Conservation (phyloP, 2,113 vertebrate genomes). For the Aegithalos caudatus region DNA sequence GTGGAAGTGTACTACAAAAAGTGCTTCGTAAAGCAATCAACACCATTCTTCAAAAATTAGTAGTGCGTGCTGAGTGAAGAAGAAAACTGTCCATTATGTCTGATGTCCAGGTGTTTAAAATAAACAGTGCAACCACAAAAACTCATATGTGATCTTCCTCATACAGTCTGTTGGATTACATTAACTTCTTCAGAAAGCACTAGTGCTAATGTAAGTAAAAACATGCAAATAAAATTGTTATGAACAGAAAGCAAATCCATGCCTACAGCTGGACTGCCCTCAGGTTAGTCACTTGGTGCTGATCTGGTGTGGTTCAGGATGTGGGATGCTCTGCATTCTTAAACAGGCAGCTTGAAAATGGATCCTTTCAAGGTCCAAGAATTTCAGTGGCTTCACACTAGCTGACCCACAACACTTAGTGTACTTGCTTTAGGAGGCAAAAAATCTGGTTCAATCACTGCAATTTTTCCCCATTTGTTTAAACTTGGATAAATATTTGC, state of each 20-base stretch:
- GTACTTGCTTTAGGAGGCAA: not conserved
- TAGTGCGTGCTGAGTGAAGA: not conserved
- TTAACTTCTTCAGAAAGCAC: not conserved
- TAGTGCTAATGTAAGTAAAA: not conserved
- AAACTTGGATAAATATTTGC: not conserved
- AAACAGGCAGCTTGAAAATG: not conserved
- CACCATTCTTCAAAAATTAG: not conserved
- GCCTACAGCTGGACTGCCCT: not conserved
- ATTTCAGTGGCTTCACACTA: not conserved
- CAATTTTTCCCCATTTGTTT: not conserved
- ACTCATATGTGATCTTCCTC: not conserved
- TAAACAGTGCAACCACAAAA: not conserved
- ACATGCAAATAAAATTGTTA: not conserved
- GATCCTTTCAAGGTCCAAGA: not conserved
- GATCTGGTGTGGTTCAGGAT: not conserved
- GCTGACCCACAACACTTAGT: not conserved
- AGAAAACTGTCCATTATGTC: not conserved
- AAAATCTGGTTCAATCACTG: not conserved
- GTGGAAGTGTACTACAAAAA: not conserved
- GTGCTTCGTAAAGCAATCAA: not conserved
- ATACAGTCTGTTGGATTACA: not conserved
- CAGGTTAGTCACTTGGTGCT: not conserved
- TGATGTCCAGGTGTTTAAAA: not conserved
- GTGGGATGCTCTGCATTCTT: not conserved
- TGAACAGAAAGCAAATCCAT: not conserved